Percentiles rank a stretch among this genome's conserved stretches.
Evolutionary conservation across 1,140 invertebrate species (phyloP).

Genomic region (Trichoplusia ni): DNA sequence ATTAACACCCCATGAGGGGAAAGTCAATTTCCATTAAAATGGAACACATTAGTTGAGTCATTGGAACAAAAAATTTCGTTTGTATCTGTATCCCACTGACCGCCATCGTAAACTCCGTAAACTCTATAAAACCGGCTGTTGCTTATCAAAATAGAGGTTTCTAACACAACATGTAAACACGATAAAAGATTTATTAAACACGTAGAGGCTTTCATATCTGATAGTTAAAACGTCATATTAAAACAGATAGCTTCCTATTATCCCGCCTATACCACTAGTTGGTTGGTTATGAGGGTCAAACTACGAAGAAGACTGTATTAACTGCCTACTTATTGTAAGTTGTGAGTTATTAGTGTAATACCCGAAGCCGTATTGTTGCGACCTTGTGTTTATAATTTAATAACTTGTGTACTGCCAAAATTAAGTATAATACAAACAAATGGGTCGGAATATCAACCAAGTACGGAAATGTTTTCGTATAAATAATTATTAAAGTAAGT

Average conservation of each 20-base stretch:
- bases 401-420: too few relatives aligned
- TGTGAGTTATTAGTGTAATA: too few relatives aligned
- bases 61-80: background rate
- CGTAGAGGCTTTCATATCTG: background rate
- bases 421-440: too few relatives aligned
- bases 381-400: too few relatives aligned
- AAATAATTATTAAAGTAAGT: too few relatives aligned
- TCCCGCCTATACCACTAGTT: background rate
- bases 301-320: background rate
- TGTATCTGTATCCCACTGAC: slow-evolving; percentile 49
- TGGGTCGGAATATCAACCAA: too few relatives aligned
- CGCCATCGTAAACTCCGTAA: slow-evolving; percentile 53
- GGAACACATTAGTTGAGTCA: slow-evolving; percentile 10
- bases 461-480: too few relatives aligned
- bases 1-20: background rate
- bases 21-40: slow-evolving; percentile 17
- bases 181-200: background rate
- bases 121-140: slow-evolving; percentile 52
- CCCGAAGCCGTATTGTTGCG: too few relatives aligned
- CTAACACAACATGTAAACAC: slow-evolving; percentile 41
- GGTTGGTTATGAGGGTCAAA: background rate
- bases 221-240: background rate
- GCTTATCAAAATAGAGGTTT: slow-evolving; percentile 50
- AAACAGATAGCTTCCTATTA: background rate
- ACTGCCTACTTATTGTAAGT: too few relatives aligned